Evolutionary conservation across 2,797 vertebrate species (phyloP), one percentile per base, ranked within the genome.

Genomic region (Gymnoscopelus braueri): DNA sequence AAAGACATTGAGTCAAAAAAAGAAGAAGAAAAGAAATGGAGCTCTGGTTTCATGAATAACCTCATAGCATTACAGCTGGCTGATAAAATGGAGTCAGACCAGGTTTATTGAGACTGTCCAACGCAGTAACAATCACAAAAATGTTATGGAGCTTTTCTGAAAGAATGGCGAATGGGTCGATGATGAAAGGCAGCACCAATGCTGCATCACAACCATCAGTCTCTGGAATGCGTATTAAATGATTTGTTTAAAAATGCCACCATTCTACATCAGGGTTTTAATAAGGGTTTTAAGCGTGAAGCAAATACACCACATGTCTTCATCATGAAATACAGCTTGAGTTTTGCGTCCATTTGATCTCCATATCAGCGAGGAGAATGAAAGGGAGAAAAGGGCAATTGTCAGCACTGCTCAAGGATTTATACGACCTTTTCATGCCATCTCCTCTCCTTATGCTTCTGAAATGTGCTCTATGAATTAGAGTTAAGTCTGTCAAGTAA

Each of bases 141-240:
- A 89, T 88, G 79, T 84, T 86, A 88, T 85, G 53, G 76, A 80
- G 81, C 75, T 90, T 88, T 90, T 86, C 78, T 73, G 79, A 87
- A 84, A 87, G 91, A 90, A 91, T 85, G 77, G 81, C 77, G 88
- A 81, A 79, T 77, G 68, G 69, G 76, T 44, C 39, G 39, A 88
- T 86, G 88, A 91, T 90, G 85, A 90, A 89, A 90, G 88, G 81
- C 88, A 80, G 76, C 35, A 3, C 61, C 70, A 70, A 65, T 60
- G 47, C 72, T 59, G 60, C 8, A 44, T 78, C 76, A 78, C 76
- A 68, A 77, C 70, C 72, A 64, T 69, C 66, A 72, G 78, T 81
- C 80, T 72, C 87, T 78, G 79, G 70, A 87, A 86, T 53, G 26
- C 39, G 86, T 81, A 79, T 82, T 75, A 78, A 66, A 73, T 75